Evolutionary conservation across 2,888 invertebrate species (phyloP).

Genomic region (Hydriomena furcata): DNA sequence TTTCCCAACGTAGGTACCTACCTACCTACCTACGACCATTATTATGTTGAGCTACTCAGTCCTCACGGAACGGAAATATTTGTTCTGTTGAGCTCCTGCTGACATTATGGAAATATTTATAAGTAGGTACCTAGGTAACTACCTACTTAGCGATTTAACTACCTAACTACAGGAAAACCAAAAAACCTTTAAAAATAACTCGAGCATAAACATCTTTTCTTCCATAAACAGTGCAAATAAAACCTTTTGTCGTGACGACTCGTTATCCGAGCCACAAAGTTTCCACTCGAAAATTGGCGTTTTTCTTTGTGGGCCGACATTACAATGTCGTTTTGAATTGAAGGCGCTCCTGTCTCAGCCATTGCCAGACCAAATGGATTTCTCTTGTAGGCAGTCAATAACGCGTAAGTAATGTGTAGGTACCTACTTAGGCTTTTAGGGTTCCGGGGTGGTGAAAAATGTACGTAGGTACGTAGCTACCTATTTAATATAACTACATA

Average conservation of each 20-base stretch:
- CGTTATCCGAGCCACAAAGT: conserved; percentile 23
- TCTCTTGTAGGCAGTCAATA: conserved; percentile 46
- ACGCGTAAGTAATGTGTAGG: conserved; percentile 34
- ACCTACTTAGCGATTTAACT: too few species aligned
- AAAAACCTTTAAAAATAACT: conserved; percentile 17
- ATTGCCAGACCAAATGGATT: conserved; percentile 43
- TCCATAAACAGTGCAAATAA: conserved; percentile 27
- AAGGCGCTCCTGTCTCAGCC: conserved; percentile 27
- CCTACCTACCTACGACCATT: too few species aligned
- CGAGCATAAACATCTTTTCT: conserved; percentile 14
- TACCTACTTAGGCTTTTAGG: conserved; percentile 26
- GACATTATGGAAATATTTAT: too few species aligned
- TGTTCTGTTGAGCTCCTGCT: too few species aligned
- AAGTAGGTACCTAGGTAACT: neutral
- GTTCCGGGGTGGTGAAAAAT: conserved; percentile 16
- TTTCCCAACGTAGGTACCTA: too few species aligned
- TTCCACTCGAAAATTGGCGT: conserved; percentile 29
- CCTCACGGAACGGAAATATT: too few species aligned
- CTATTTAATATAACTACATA: too few species aligned
- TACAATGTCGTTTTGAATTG: conserved; percentile 32
- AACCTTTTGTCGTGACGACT: conserved; percentile 30
- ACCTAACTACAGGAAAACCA: too few species aligned
- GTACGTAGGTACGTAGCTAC: neutral
- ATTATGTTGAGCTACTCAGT: too few species aligned
- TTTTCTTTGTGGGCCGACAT: conserved; percentile 30